These are phyloP conservation scores for Platyura marginata DNA, from an alignment of 1,140 invertebrate species.

Conservation along the genomic window DNA sequence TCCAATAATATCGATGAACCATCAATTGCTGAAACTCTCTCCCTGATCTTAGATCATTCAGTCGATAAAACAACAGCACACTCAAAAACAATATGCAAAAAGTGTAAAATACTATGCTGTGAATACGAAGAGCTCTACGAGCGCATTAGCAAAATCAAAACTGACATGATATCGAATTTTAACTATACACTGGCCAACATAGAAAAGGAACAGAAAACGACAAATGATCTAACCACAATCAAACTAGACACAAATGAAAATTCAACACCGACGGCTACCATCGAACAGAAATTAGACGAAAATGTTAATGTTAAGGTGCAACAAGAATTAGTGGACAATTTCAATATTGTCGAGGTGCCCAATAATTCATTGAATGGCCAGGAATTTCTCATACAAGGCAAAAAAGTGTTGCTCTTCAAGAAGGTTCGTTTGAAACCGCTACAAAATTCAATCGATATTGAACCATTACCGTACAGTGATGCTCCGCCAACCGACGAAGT, in stretches of 20 bases:
- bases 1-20: constrained; percentile 15
- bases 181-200: too few relatives aligned
- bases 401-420: background rate
- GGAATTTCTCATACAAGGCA: background rate
- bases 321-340: background rate
- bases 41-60: constrained; percentile 27
- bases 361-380: background rate
- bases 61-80: constrained; percentile 29
- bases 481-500: background rate
- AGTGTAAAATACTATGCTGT: constrained; percentile 38
- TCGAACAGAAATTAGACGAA: background rate
- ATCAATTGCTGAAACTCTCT: constrained; percentile 27
- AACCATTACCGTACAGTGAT: background rate
- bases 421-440: background rate
- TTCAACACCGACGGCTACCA: background rate
- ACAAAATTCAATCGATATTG: background rate
- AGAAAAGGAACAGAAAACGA: too few relatives aligned
- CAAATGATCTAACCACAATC: background rate
- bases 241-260: background rate
- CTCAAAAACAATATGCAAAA: constrained; percentile 37
- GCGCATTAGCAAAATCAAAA: background rate
- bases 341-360: too few relatives aligned
- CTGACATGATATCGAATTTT: background rate
- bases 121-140: constrained; percentile 35
- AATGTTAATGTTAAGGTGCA: background rate